Evolutionary conservation across 2,797 vertebrate species (phyloP).

Genomic region (Peromyscus attwateri): DNA sequence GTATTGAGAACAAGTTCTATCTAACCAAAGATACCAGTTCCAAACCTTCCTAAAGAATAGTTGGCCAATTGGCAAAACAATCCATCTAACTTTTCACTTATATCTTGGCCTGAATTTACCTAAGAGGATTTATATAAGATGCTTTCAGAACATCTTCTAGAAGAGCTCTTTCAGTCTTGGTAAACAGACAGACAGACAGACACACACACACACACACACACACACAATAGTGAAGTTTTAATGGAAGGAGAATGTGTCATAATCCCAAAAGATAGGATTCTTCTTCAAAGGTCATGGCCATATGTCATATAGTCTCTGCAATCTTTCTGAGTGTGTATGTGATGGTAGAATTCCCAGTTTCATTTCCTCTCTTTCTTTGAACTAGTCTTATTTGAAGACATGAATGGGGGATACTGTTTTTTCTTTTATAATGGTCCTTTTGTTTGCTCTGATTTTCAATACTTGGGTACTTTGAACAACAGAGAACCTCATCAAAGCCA

Average conservation of each 20-base stretch:
- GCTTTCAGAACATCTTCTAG: neutral
- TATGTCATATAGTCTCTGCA: slow-evolving; percentile 87
- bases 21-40: neutral
- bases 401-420: slow-evolving; percentile 87
- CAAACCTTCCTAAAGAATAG: neutral
- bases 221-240: slow-evolving; percentile 1
- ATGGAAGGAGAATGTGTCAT: slow-evolving; percentile 83
- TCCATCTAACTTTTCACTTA: neutral
- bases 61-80: neutral
- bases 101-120: slow-evolving; percentile 5
- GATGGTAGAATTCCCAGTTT: slow-evolving; percentile 85
- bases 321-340: slow-evolving; percentile 74
- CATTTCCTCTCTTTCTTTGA: slow-evolving; percentile 89
- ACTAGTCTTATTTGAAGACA: slow-evolving; percentile 89
- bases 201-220: neutral
- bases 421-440: slow-evolving; percentile 88
- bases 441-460: slow-evolving; percentile 88
- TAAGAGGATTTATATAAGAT: neutral
- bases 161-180: slow-evolving; percentile 30
- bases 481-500: slow-evolving; percentile 85
- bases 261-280: slow-evolving; percentile 86
- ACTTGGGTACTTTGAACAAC: slow-evolving; percentile 84
- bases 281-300: slow-evolving; percentile 87
- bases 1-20: neutral
- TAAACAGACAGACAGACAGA: neutral